Evolutionary conservation across 2,888 invertebrate species (phyloP), one percentile per base, ranked within the genome.

Genomic region (Drosophila diplacantha): DNA sequence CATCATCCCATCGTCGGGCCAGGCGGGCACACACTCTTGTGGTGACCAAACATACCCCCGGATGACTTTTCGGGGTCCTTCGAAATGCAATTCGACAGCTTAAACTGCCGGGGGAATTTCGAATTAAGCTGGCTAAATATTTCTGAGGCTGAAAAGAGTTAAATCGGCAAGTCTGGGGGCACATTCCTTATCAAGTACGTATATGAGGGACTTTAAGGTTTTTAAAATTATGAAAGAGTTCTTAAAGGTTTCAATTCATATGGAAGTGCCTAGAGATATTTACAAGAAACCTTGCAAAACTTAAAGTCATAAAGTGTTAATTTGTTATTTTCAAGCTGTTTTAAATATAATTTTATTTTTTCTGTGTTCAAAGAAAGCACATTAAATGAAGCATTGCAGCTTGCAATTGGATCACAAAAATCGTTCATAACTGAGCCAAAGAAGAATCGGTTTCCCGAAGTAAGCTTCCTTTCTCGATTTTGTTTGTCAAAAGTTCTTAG

Each of bases 41-140:
- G 51, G 62, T 50, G 51, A 51, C 61, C 62, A 34, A 6, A 18
- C 29, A 18, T 31, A 44, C 44, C 44, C 29, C 44, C 44, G 20
- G 44, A 53, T 37, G 47, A 32, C 11, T 50, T 50, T 55, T 55
- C 50, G 49, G 43, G 20, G n/a, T 55, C 47, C 49, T 32, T 52
- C 52, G 29, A 44, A 62, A 41, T 46, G 41, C 55, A 52, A 22
- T 66, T 50, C 52, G 57, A 57, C 49, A 49, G 58, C 58, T 49
- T 18, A 34, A 58, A 57, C 41, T 60, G 32, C 16, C n/a, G 32
- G n/a, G 41, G 38, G 60, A 61, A 60, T 60, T 60, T 47, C 22
- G n/a, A 29, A 31, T 35, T 31, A 37, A 50, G 41, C 18, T 49
- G 41, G 16, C 41, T 22, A 20, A n/a, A 37, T 43, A 59, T 57